Base-by-base conservation (phyloP, 2,888 invertebrate species). In the Athrips mouffetella region DNA sequence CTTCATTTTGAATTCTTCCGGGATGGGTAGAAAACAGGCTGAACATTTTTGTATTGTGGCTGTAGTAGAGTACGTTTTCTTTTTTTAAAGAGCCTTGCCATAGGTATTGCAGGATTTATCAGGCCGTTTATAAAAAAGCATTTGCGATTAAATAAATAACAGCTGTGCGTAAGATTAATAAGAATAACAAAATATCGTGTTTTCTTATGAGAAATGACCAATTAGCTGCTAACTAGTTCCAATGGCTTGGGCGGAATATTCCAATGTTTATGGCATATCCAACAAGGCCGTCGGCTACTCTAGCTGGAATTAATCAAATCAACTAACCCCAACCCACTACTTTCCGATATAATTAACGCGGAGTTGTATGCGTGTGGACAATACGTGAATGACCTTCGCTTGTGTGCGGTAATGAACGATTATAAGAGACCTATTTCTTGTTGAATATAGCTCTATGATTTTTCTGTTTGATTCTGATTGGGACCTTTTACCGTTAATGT, bases 321-420 rank as follows among this genome's bases (percentile, higher is more conserved):
- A 88, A 83, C 74, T 82, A 80, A 81, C 88, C 87, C 88, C 85
- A 76, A 80, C 84, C 83, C 79, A 84, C 82, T 80, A 85, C 86
- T 88, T 88, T 86, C 86, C 83, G 85, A 88, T 88, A 86, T 88
- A 88, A 88, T 88, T 88, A 88, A 87, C 85, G 82, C 80, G 65
- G 73, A 76, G 76, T 70, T 76, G 81, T 83, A 80, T 82, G 85
- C 76, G 85, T 83, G 74, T 68, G 76, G 74, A 78, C 76, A 80
- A 80, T 81, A 82, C 80, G 73, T 78, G 78, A 73, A 77, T 73
- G 63, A 70, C 67, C 64, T 72, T 63, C 67, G 67, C 63, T 55
- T 82, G 87, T 87, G 86, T 87, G 87, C 74, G 80, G 75, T 88
- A 87, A 87, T 88, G 84, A 88, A 88, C 87, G 86, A 87, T 88